phyloP scores from a whole-genome alignment of 2,113 vertebrate genomes.

The Hippocampus guttulatus region DNA sequence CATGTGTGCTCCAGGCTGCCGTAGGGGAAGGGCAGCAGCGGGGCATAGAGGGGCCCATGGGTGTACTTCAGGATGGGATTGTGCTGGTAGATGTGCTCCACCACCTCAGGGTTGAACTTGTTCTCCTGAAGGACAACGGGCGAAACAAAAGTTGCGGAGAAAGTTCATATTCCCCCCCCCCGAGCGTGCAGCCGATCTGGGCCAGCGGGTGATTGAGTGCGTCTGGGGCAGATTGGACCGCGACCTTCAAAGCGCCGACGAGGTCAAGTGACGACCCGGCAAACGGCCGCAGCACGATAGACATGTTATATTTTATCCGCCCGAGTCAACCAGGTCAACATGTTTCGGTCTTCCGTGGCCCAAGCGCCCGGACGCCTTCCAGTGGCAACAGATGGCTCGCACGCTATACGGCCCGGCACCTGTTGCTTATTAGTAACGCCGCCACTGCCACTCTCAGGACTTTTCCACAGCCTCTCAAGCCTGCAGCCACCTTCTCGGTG shows the following conservation, averaged over 20 bases:
- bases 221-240: conserved; percentile 43
- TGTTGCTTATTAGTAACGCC: conserved; percentile 70
- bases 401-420: conserved; percentile 55
- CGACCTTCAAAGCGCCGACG: conserved; percentile 50
- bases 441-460: conserved; percentile 49
- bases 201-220: conserved; percentile 28
- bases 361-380: conserved; percentile 46
- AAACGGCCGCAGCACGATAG: conserved; percentile 41
- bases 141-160: neutral
- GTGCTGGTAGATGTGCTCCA: conserved; percentile 90
- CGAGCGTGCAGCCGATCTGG: conserved; percentile 2
- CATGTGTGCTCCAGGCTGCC: conserved; percentile 81
- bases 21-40: conserved; percentile 89
- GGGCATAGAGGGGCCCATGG: conserved; percentile 85
- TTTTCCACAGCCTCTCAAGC: conserved; percentile 29
- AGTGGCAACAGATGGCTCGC: conserved; percentile 55
- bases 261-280: conserved; percentile 61
- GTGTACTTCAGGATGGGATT: conserved; percentile 94
- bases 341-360: conserved; percentile 45
- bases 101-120: conserved; percentile 80
- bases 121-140: conserved; percentile 77
- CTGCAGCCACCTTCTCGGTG: conserved; percentile 23
- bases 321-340: conserved; percentile 56
- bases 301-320: conserved; percentile 56
- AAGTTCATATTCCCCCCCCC: conserved; percentile 6